Evolutionary conservation across 2,797 vertebrate genomes (phyloP).

Genomic region (Borostomias antarcticus): DNA sequence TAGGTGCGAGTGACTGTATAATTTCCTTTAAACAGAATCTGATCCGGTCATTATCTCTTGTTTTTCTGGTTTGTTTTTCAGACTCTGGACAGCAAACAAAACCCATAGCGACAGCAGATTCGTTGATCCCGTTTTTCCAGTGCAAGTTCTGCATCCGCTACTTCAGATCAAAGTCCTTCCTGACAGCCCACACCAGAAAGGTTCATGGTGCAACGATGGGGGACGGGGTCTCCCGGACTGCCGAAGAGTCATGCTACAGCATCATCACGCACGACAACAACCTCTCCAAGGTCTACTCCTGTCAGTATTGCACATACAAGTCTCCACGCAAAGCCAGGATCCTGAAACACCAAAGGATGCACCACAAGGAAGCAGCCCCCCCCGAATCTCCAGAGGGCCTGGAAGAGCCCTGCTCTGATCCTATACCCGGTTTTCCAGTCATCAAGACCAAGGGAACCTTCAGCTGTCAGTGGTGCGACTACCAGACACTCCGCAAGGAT

Average conservation of each 20-base stretch:
- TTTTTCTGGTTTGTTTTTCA: conserved; percentile 63
- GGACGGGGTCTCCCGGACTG: conserved; percentile 69
- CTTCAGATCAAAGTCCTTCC: conserved; percentile 96
- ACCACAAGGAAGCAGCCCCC: conserved; percentile 85
- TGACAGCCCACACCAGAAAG: conserved; percentile 94
- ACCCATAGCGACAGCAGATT: conserved; percentile 74
- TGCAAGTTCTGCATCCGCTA: conserved; percentile 99
- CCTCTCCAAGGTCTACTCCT: conserved; percentile 93
- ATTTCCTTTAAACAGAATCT: no score
- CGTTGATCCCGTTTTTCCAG: conserved; percentile 89
- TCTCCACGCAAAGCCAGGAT: conserved; percentile 91
- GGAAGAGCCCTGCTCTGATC: conserved; percentile 72
- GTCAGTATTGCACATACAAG: conserved; percentile 96
- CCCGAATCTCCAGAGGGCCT: conserved; percentile 66
- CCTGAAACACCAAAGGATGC: conserved; percentile 95
- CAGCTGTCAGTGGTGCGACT: conserved; percentile 97
- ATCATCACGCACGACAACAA: conserved; percentile 87
- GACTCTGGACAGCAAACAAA: conserved; percentile 80
- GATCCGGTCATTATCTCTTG: no score
- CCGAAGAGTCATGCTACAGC: conserved; percentile 84
- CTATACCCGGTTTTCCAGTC: conserved; percentile 75
- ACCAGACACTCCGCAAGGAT: conserved; percentile 91
- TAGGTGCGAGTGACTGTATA: no score
- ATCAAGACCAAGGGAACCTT: conserved; percentile 90
- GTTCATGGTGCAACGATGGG: conserved; percentile 84